phyloP scores from a whole-genome alignment of 2,888 invertebrate genomes.

The Acleris literana region DNA sequence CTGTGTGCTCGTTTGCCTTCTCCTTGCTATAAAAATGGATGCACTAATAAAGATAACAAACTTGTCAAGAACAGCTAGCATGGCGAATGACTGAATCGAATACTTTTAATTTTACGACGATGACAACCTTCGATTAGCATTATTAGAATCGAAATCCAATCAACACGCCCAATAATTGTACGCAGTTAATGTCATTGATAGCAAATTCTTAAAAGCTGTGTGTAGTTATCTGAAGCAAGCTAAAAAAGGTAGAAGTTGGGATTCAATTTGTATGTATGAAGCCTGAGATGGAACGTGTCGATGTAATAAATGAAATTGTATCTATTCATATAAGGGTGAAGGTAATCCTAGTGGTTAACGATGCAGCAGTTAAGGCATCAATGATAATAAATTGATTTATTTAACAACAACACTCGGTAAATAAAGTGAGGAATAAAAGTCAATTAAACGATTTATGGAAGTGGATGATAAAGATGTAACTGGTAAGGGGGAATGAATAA shows the following conservation, averaged over 20 bases:
- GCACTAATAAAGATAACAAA: not conserved
- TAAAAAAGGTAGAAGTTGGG: not conserved
- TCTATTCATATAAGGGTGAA: no score
- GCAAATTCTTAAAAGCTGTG: not conserved
- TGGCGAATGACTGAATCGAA: conserved; percentile 13
- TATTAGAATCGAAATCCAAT: conserved; percentile 14
- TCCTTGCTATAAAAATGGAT: no score
- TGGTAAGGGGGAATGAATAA: conserved; percentile 1
- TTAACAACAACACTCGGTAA: conserved; percentile 20
- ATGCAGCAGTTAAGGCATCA: no score
- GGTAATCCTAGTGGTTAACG: no score
- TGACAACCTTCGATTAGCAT: conserved; percentile 19
- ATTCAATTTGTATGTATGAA: no score
- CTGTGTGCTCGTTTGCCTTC: no score
- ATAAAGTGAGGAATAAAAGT: conserved; percentile 17
- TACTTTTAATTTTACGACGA: conserved; percentile 7
- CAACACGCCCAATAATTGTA: conserved; percentile 10
- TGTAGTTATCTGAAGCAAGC: not conserved
- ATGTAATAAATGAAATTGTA: no score
- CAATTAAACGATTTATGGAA: conserved; percentile 27
- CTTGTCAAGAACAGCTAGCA: not conserved
- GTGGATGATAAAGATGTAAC: conserved; percentile 14
- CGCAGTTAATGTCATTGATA: not conserved
- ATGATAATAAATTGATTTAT: conserved; percentile 24
- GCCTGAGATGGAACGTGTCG: no score